These are phyloP conservation scores for Metaphire vulgaris DNA, from an alignment of 1,140 invertebrate species.

Conservation along the genomic window DNA sequence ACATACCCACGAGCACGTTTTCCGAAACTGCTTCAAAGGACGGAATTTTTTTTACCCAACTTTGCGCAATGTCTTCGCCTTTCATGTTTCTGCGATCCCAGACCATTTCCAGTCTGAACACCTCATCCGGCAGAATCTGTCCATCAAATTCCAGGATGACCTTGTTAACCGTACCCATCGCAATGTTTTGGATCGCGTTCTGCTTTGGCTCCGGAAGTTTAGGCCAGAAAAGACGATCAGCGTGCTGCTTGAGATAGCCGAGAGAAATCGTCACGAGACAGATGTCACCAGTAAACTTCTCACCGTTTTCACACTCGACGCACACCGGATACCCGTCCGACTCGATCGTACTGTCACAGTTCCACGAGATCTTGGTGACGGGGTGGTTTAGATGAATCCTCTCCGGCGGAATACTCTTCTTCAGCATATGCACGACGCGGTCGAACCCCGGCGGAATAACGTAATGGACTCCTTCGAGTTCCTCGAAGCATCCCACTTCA, in stretches of 20 bases:
- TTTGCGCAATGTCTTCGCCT: constrained; percentile 32
- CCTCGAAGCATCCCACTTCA: constrained; percentile 82
- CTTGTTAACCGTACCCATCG: constrained; percentile 76
- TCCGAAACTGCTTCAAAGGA: constrained; percentile 63
- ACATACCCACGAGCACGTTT: constrained; percentile 59
- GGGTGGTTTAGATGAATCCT: constrained; percentile 64
- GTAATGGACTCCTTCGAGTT: constrained; percentile 89
- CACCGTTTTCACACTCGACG: constrained; percentile 60
- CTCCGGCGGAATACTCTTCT: constrained; percentile 67
- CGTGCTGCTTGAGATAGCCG: constrained; percentile 78
- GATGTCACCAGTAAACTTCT: constrained; percentile 68
- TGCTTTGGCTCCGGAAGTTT: constrained; percentile 73
- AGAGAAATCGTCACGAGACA: constrained; percentile 84
- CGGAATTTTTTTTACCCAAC: constrained; percentile 86
- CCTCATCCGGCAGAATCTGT: constrained; percentile 26
- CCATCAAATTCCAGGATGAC: constrained; percentile 82
- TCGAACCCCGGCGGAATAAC: constrained; percentile 80
- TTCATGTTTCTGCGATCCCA: constrained; percentile 39
- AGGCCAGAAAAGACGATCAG: constrained; percentile 72
- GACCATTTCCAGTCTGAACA: constrained; percentile 41
- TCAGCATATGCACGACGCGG: constrained; percentile 73
- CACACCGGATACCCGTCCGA: constrained; percentile 36
- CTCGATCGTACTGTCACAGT: constrained; percentile 57
- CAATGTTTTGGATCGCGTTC: constrained; percentile 72
- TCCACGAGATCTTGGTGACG: constrained; percentile 55